A percentile compares a stretch with the other conserved stretches of the same genome.
Evolutionary conservation across 2,888 invertebrate species (phyloP).

Genomic region (Fragum sueziense): DNA sequence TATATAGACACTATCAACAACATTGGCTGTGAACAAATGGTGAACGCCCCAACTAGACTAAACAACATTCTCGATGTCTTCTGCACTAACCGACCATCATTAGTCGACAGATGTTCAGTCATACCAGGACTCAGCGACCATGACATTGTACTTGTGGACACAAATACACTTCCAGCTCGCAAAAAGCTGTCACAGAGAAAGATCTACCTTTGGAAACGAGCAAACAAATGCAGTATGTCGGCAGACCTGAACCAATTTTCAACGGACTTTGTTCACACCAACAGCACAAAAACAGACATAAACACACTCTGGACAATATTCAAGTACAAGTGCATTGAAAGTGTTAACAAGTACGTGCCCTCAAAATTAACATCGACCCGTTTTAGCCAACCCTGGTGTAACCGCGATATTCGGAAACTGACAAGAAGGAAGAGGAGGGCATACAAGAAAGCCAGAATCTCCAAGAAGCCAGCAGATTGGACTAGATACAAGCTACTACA

Average conservation of each 20-base stretch:
- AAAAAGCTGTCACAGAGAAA: neutral
- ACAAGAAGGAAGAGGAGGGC: conserved; percentile 2
- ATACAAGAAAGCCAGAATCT: neutral
- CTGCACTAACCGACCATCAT: conserved; percentile 29
- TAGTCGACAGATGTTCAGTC: conserved; percentile 6
- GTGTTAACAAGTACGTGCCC: neutral
- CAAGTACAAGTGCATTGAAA: neutral
- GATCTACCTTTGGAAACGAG: conserved; percentile 22
- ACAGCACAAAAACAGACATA: neutral
- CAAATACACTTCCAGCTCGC: neutral
- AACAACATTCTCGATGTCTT: conserved; percentile 29
- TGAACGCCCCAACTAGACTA: conserved; percentile 7
- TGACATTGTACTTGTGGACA: conserved; percentile 14
- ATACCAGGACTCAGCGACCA: conserved; percentile 28
- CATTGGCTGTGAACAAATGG: conserved; percentile 10
- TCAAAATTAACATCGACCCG: conserved; percentile 1
- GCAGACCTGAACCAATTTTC: conserved; percentile 11
- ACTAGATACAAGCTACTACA: neutral
- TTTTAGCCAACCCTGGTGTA: conserved; percentile 3
- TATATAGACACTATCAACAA: neutral
- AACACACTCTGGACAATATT: neutral
- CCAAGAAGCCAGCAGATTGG: neutral
- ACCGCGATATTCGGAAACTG: neutral
- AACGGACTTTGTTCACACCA: neutral
- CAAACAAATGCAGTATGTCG: neutral